phyloP scores from a whole-genome alignment of 1,140 invertebrate species.

The Heliconius hermathena region DNA sequence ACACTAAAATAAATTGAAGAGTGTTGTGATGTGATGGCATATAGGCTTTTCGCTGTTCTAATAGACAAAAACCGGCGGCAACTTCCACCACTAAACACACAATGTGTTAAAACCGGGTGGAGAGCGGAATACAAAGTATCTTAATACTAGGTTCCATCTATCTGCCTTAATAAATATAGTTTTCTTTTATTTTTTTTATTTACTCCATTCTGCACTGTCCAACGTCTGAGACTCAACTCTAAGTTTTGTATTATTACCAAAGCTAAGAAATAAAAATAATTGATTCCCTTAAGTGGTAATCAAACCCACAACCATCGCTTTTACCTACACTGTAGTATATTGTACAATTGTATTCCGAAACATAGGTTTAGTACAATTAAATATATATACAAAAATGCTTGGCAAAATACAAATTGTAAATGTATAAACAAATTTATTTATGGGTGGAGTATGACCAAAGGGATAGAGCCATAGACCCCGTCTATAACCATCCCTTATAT shows the following conservation, averaged over 20 bases:
- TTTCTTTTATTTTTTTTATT: too few species aligned
- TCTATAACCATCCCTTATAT: conserved; percentile 62
- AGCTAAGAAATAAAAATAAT: too few species aligned
- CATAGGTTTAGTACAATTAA: conserved; percentile 48
- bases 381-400: conserved; percentile 47
- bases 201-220: too few species aligned
- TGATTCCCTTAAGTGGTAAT: too few species aligned
- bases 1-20: too few species aligned
- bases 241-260: too few species aligned
- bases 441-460: conserved; percentile 54
- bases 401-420: conserved; percentile 49
- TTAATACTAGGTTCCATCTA: background rate
- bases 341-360: conserved; percentile 43
- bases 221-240: too few species aligned
- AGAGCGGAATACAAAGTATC: background rate
- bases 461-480: conserved; percentile 66
- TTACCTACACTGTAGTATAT: background rate
- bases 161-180: too few species aligned
- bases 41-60: too few species aligned
- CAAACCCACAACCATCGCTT: too few species aligned
- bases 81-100: background rate
- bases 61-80: too few species aligned
- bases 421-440: conserved; percentile 58
- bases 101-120: background rate
- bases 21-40: too few species aligned